Conservation (phyloP, 2,888 invertebrate species). For the Lasioglossum morio region DNA sequence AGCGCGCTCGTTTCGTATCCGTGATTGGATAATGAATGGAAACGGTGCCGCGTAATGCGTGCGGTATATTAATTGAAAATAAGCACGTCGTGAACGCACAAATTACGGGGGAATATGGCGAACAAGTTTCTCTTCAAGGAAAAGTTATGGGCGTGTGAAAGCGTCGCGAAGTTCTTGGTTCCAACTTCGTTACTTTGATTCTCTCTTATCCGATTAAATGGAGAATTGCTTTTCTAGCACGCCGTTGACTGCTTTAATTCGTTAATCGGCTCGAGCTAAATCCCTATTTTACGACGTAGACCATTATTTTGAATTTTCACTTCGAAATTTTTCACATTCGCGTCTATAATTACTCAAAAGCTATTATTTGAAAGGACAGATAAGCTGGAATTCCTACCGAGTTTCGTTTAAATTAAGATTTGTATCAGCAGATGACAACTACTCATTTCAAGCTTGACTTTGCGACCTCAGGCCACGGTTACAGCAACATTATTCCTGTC, state of each 20-base stretch:
- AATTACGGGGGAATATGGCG: slow-evolving; percentile 8
- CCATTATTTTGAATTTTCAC: background rate
- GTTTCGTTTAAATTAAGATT: background rate
- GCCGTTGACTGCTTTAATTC: background rate
- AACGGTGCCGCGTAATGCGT: slow-evolving; percentile 13
- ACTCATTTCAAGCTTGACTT: background rate
- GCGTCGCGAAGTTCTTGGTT: slow-evolving; percentile 2
- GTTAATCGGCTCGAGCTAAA: background rate
- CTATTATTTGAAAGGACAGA: background rate
- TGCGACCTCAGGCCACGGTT: background rate
- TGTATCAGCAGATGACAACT: background rate
- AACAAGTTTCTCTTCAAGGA: slow-evolving; percentile 5
- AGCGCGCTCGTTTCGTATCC: slow-evolving; percentile 4
- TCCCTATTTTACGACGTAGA: background rate
- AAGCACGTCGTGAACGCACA: slow-evolving; percentile 17
- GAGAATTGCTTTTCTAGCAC: background rate
- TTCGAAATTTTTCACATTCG: background rate
- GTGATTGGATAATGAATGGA: slow-evolving; percentile 42
- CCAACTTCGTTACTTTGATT: background rate
- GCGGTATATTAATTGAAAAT: slow-evolving; percentile 29
- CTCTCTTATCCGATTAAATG: slow-evolving; percentile 1
- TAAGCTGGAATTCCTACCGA: background rate
- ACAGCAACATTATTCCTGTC: background rate
- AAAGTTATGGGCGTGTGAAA: slow-evolving; percentile 1
- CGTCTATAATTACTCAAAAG: background rate